Conservation (phyloP, 2,113 vertebrate genomes). For the Arothron firmamentum region DNA sequence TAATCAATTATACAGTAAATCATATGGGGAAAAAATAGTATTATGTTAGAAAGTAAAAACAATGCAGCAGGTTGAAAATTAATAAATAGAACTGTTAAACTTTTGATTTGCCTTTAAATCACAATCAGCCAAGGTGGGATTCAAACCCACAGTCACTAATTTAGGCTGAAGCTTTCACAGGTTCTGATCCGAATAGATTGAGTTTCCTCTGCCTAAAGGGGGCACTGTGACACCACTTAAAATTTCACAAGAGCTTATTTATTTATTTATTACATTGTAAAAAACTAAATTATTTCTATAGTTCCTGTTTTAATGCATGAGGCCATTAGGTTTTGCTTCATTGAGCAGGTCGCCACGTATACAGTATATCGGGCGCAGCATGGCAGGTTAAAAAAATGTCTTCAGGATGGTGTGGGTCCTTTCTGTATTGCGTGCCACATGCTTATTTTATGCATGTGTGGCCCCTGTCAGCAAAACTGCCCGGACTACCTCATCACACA, state of each 20-base stretch:
- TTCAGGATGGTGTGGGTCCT: neutral
- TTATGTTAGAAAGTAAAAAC: too few species aligned
- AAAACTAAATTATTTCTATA: neutral
- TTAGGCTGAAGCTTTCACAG: constrained; percentile 39
- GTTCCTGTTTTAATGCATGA: neutral
- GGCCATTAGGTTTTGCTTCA: neutral
- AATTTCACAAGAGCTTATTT: constrained; percentile 15
- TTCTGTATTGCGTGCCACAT: constrained; percentile 16
- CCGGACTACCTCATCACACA: constrained; percentile 10
- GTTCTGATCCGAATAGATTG: neutral
- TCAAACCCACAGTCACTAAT: constrained; percentile 57
- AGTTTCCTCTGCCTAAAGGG: constrained; percentile 42
- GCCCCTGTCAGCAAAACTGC: constrained; percentile 9
- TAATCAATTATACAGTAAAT: too few species aligned
- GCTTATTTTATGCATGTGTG: constrained; percentile 28
- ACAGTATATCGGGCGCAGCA: neutral
- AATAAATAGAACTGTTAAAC: too few species aligned
- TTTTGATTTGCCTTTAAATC: too few species aligned
- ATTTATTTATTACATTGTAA: neutral
- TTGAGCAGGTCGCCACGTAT: neutral
- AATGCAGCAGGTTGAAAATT: too few species aligned
- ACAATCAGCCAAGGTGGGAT: constrained; percentile 49
- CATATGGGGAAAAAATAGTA: too few species aligned
- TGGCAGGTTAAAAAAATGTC: neutral
- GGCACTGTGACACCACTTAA: constrained; percentile 45